These are phyloP conservation scores for Mythimna impura DNA, from an alignment of 2,888 invertebrate species.

Conservation along the genomic window DNA sequence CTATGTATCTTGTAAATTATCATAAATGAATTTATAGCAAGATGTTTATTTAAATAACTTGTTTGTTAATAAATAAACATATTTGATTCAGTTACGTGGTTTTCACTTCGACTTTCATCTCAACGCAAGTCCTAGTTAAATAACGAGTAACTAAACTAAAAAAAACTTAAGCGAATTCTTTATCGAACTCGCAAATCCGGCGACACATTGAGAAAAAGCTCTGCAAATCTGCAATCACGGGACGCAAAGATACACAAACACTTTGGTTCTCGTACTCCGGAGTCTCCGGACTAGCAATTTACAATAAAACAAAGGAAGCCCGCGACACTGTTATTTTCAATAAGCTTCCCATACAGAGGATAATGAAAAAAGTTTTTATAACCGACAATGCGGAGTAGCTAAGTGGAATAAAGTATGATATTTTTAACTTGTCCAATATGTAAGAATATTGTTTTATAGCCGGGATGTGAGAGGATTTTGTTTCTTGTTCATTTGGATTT, in stretches of 20 bases:
- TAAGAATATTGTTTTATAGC: slow-evolving; percentile 61
- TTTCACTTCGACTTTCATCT: not conserved
- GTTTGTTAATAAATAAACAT: not conserved
- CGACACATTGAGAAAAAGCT: slow-evolving; percentile 2
- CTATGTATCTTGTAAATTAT: not conserved
- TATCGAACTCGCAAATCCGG: not conserved
- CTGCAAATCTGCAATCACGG: slow-evolving; percentile 21
- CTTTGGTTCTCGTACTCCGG: slow-evolving; percentile 39
- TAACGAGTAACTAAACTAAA: not conserved
- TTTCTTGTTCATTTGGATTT: slow-evolving; percentile 23
- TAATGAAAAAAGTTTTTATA: slow-evolving; percentile 89
- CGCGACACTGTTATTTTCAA: slow-evolving; percentile 87
- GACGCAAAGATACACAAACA: slow-evolving; percentile 45
- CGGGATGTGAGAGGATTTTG: slow-evolving; percentile 44
- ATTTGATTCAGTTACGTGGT: not conserved
- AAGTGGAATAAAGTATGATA: slow-evolving; percentile 64
- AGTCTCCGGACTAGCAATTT: slow-evolving; percentile 70
- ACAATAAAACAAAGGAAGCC: slow-evolving; percentile 79
- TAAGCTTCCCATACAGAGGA: slow-evolving; percentile 81
- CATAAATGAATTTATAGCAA: not conserved
- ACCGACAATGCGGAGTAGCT: slow-evolving; percentile 77
- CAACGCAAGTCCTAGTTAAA: not conserved
- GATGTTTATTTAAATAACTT: not conserved
- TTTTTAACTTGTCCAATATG: slow-evolving; percentile 66
- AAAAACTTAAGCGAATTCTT: not conserved